Conservation (phyloP, 2,888 invertebrate species). For the Eristalis arbustorum region DNA sequence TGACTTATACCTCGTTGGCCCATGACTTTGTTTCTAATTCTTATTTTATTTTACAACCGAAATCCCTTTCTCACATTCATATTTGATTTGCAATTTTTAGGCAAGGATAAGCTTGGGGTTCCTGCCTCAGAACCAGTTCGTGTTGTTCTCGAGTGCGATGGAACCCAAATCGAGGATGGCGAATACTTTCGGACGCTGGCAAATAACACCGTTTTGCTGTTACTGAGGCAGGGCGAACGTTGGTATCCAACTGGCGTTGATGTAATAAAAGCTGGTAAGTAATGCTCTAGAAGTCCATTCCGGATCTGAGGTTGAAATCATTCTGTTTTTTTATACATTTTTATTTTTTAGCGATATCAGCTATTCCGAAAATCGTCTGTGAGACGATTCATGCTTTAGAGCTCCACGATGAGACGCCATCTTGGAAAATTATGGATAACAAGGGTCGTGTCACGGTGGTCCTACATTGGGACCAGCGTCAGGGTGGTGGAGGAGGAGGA, state of each 20-base stretch:
- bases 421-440: slow-evolving; percentile 99
- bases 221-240: slow-evolving; percentile 93
- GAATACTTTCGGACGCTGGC: slow-evolving; percentile 97
- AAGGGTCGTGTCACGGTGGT: slow-evolving; percentile 98
- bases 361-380: slow-evolving; percentile 97
- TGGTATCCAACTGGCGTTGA: slow-evolving; percentile 97
- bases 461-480: slow-evolving; percentile 97
- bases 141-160: slow-evolving; percentile 96
- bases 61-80: background rate
- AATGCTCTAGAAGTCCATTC: background rate
- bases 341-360: slow-evolving; percentile 90
- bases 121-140: slow-evolving; percentile 92
- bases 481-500: slow-evolving; percentile 82
- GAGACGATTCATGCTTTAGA: slow-evolving; percentile 97
- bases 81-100: slow-evolving; percentile 79
- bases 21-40: too few species aligned
- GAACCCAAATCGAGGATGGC: slow-evolving; percentile 97
- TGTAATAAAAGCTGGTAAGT: slow-evolving; percentile 94
- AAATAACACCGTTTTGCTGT: slow-evolving; percentile 93
- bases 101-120: slow-evolving; percentile 94
- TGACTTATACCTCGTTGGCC: too few species aligned
- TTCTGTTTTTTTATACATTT: background rate
- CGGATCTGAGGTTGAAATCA: background rate
- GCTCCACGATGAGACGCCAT: slow-evolving; percentile 97
- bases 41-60: background rate